Evolutionary conservation across 2,888 invertebrate species (phyloP).

Genomic region (Autographa pulchrina): DNA sequence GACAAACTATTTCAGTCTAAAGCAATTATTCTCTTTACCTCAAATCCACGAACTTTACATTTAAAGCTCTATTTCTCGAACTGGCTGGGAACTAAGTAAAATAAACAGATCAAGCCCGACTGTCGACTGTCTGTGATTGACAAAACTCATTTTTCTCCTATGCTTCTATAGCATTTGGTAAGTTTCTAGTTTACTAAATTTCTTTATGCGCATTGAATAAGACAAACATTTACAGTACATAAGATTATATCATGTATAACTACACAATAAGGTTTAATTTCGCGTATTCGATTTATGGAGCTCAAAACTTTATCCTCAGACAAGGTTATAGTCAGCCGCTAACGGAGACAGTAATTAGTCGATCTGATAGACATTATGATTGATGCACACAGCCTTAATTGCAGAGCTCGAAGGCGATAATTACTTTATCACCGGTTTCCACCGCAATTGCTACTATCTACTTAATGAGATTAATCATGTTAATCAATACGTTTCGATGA

Average conservation of each 20-base stretch:
- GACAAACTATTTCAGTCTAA: neutral
- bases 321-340: neutral
- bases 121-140: too few relatives aligned
- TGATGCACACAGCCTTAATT: slow-evolving; percentile 67
- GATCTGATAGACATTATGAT: slow-evolving; percentile 59
- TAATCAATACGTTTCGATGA: slow-evolving; percentile 28
- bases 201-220: too few relatives aligned
- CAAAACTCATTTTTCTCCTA: too few relatives aligned
- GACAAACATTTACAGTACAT: too few relatives aligned
- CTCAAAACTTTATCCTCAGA: neutral
- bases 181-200: too few relatives aligned
- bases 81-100: neutral
- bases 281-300: neutral
- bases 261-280: neutral
- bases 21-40: neutral
- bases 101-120: neutral
- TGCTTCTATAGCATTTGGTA: too few relatives aligned
- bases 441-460: slow-evolving; percentile 45
- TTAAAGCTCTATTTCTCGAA: neutral
- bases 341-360: slow-evolving; percentile 40
- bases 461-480: slow-evolving; percentile 44
- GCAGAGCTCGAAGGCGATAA: slow-evolving; percentile 67
- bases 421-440: slow-evolving; percentile 72
- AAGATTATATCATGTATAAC: too few relatives aligned
- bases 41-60: neutral